Conservation (phyloP, 2,113 vertebrate genomes). For the Taxidea taxus region DNA sequence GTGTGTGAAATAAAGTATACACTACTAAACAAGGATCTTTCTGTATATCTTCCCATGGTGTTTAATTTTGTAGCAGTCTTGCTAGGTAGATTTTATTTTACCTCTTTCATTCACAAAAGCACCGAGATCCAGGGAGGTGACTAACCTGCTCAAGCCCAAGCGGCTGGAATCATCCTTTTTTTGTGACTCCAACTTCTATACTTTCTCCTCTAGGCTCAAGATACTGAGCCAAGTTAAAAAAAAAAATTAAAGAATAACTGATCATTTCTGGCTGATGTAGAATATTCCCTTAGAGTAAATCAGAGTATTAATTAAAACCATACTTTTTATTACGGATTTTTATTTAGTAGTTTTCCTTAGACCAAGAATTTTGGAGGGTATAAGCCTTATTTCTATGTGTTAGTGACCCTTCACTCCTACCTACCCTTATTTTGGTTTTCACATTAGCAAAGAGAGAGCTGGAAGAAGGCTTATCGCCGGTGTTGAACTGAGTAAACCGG, state of each 20-base stretch:
- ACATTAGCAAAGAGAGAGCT: background rate
- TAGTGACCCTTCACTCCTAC: background rate
- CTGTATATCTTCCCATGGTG: background rate
- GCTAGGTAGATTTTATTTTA: background rate
- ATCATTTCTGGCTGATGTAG: constrained; percentile 10
- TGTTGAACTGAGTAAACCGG: background rate
- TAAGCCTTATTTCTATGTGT: background rate
- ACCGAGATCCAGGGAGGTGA: background rate
- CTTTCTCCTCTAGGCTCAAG: background rate
- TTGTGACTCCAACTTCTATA: background rate
- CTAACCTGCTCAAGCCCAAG: background rate
- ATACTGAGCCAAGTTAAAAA: background rate
- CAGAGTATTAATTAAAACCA: background rate
- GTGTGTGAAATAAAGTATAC: background rate
- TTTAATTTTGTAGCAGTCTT: background rate
- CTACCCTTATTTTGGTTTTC: background rate
- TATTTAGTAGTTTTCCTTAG: background rate
- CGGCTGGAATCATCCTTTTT: background rate
- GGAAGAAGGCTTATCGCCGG: background rate
- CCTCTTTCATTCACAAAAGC: background rate
- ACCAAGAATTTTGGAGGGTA: background rate
- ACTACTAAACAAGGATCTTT: background rate
- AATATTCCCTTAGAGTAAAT: background rate
- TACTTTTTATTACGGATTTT: background rate
- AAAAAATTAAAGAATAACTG: background rate